Conservation (phyloP, 92 coral and sea anemone species). For the Metridium senile region DNA sequence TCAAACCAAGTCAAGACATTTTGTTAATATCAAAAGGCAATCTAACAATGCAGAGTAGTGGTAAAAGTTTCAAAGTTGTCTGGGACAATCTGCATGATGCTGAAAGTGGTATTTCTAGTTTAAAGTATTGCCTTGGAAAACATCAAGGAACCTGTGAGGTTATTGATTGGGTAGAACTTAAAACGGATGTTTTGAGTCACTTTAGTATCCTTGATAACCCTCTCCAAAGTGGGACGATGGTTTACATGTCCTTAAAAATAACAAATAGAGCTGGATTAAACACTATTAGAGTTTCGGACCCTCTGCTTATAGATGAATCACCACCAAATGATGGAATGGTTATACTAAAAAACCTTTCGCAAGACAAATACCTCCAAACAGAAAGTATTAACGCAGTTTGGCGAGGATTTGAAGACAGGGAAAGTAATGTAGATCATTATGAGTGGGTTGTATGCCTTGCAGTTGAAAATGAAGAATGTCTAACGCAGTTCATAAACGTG, state of each 20-base stretch:
- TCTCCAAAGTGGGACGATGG: slow-evolving; percentile 61
- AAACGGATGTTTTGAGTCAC: slow-evolving; percentile 14
- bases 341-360: slow-evolving; percentile 54
- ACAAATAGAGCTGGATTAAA: slow-evolving; percentile 84
- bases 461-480: slow-evolving; percentile 50
- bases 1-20: slow-evolving; percentile 17
- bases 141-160: slow-evolving; percentile 46
- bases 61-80: slow-evolving; percentile 35
- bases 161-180: slow-evolving; percentile 50
- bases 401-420: slow-evolving; percentile 82
- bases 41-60: slow-evolving; percentile 41
- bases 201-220: slow-evolving; percentile 47
- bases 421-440: slow-evolving; percentile 76
- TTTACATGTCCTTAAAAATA: slow-evolving; percentile 58
- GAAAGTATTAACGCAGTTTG: slow-evolving; percentile 64
- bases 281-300: slow-evolving; percentile 47
- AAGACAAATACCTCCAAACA: slow-evolving; percentile 56
- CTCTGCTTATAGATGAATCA: slow-evolving; percentile 67
- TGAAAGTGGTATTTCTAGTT: slow-evolving; percentile 66
- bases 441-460: slow-evolving; percentile 81
- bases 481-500: slow-evolving; percentile 59
- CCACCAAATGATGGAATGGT: slow-evolving; percentile 74
- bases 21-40: slow-evolving; percentile 1
- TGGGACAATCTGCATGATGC: slow-evolving; percentile 65
- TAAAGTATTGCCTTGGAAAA: slow-evolving; percentile 74